Base-by-base conservation (phyloP, 2,797 vertebrate genomes). In the Sebastes hopkinsi region DNA sequence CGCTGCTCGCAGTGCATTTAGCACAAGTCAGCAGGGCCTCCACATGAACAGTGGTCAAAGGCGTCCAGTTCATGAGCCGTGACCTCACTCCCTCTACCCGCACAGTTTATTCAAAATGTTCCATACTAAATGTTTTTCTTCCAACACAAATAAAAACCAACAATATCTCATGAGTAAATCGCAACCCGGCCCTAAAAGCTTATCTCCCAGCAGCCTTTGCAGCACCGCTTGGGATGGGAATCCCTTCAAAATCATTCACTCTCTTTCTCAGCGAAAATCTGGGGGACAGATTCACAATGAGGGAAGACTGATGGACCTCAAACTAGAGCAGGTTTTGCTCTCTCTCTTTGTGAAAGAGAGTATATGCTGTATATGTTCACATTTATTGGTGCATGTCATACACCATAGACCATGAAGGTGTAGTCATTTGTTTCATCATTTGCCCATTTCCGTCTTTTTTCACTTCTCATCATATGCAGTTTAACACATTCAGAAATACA, bases 241-340 rank as follows among this genome's bases (percentile, higher is more conserved):
- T 88, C 46, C 54, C 58, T 72, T 71, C 13, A 36, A 22, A 12
- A 23, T 61, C 10, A 10, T 59, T 70, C 6, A 23, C 22, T 38
- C 16, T 13, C 7, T 77, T 86, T 75, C 70, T 82, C 62, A 80
- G 55, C 3, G 69, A 76, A 66, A 34, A 79, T 52, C n/a, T 42
- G 22, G 46, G 69, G 75, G 50, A 74, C 59, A 52, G 50, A 77
- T 30, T 1, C 29, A 30, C 29, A 30, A 30, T 27, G 58, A 18
- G 5, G 5, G 18, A 67, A 79, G 79, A 79, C 54, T 46, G 68
- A 85, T 75, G 55, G 54, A 67, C 58, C 46, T 73, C 65, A 71
- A 59, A 82, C 23, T 2, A 58, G 25, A 54, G 74, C 8, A 25
- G 56, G 22, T 9, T 68, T 23, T 1, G 16, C 36, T 42, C 8